Percentiles rank a stretch among this genome's conserved stretches.
phyloP scores from a whole-genome alignment of 2,888 invertebrate genomes.

The Epirrita christyi region DNA sequence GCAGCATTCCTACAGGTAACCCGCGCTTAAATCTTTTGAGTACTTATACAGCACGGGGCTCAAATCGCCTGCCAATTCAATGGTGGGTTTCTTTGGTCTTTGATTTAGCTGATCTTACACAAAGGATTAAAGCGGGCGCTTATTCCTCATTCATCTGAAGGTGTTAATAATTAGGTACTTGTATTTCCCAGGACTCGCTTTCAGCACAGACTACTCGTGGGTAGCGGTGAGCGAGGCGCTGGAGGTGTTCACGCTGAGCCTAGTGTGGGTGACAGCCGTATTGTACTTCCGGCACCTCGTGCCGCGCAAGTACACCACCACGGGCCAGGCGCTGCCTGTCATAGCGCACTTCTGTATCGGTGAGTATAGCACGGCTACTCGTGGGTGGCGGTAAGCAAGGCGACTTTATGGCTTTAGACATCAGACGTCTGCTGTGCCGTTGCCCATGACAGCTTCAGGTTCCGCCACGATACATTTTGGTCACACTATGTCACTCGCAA shows the following conservation, averaged over 20 bases:
- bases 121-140: too few species aligned
- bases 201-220: slow-evolving; percentile 85
- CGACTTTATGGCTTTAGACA: not conserved
- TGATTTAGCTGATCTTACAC: too few species aligned
- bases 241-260: slow-evolving; percentile 90
- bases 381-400: slow-evolving; percentile 86
- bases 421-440: not conserved
- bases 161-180: too few species aligned
- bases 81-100: too few species aligned
- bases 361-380: slow-evolving; percentile 38
- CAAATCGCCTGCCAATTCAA: not conserved
- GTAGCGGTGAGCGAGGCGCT: slow-evolving; percentile 89
- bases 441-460: too few species aligned
- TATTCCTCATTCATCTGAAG: not conserved
- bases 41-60: not conserved
- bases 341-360: slow-evolving; percentile 90
- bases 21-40: too few species aligned
- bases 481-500: too few species aligned
- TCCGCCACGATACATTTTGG: too few species aligned
- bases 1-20: too few species aligned
- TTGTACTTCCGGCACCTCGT: slow-evolving; percentile 92
- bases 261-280: slow-evolving; percentile 92
- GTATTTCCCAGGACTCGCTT: slow-evolving; percentile 78
- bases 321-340: slow-evolving; percentile 91
- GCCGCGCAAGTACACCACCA: slow-evolving; percentile 90